phyloP scores from a whole-genome alignment of 2,797 vertebrate genomes.

The Presbytis comata region DNA sequence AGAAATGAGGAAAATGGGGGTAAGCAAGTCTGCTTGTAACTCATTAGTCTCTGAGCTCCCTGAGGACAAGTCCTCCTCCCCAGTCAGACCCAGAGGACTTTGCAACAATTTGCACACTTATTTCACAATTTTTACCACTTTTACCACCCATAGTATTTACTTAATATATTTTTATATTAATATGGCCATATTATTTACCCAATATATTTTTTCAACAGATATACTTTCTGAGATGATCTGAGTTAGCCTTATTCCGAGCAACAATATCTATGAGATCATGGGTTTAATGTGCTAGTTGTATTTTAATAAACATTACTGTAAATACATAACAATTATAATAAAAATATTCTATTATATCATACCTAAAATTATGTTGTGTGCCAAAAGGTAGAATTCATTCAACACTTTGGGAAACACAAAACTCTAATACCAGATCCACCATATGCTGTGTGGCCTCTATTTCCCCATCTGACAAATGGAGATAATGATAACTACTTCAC shows the following conservation, averaged over 20 bases:
- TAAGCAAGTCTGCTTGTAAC: background rate
- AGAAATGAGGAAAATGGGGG: background rate
- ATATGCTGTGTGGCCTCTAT: background rate
- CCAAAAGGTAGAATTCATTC: slow-evolving; percentile 19
- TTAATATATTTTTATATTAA: background rate
- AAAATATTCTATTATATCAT: background rate
- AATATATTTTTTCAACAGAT: slow-evolving; percentile 17
- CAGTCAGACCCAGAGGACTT: background rate
- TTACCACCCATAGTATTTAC: background rate
- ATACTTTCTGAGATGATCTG: background rate
- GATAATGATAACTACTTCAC: background rate
- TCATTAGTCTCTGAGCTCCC: background rate
- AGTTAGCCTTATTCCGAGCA: slow-evolving; percentile 22
- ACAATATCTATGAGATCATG: background rate
- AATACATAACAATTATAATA: background rate
- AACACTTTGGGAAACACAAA: slow-evolving; percentile 35
- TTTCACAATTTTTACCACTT: slow-evolving; percentile 11
- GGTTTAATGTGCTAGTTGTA: background rate
- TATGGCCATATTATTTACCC: background rate
- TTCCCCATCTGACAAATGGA: slow-evolving; percentile 23
- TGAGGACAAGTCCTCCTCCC: background rate
- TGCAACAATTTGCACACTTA: background rate
- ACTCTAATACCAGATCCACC: background rate
- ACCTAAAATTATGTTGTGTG: background rate
- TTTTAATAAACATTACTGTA: slow-evolving; percentile 25